Base-by-base conservation (phyloP, 2,888 invertebrate species). In the Aquatica leii region DNA sequence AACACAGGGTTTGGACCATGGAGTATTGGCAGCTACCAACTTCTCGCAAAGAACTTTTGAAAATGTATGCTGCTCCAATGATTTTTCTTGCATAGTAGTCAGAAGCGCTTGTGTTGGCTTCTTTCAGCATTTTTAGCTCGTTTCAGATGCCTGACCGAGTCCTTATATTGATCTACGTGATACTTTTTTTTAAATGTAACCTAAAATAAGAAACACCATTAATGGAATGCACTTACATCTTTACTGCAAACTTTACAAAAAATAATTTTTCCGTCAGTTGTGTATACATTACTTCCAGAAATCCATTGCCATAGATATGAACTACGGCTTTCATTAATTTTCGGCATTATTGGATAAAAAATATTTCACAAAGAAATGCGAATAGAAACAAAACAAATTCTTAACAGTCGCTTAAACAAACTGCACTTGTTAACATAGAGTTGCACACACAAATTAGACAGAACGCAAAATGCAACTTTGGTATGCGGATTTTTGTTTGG, bases 391-490 rank as follows among this genome's bases (percentile, higher is more conserved):
- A n/a, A n/a, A n/a, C n/a, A n/a, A n/a, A n/a, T n/a, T n/a, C n/a
- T n/a, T n/a, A 12, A 37, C 37, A 37, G 37, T 37, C 37, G 12
- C 37, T 37, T 37, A 37, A 37, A 37, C 11, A 37, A 37, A 37
- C 37, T 37, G 37, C 37, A 37, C 3, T n/a, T n/a, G n/a, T n/a
- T 37, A 37, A n/a, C 37, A 37, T 9, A 31, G 31, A 31, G 31
- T 31, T 31, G 31, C 37, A 37, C 5, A 37, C 37, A 37, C 37
- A 37, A 37, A 37, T 37, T n/a, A 11, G 37, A 12, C 37, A 37
- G 37, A 37, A 37, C 37, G 37, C 37, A 37, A 37, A 37, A 37
- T 37, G 37, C 37, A 37, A 37, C 37, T 37, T 37, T 12, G 37
- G 3, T 37, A 37, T 37, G 8, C n/a, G 37, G 37, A 37, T 37